Evolutionary conservation across 2,888 invertebrate species (phyloP).

Genomic region (Ctena decussata): DNA sequence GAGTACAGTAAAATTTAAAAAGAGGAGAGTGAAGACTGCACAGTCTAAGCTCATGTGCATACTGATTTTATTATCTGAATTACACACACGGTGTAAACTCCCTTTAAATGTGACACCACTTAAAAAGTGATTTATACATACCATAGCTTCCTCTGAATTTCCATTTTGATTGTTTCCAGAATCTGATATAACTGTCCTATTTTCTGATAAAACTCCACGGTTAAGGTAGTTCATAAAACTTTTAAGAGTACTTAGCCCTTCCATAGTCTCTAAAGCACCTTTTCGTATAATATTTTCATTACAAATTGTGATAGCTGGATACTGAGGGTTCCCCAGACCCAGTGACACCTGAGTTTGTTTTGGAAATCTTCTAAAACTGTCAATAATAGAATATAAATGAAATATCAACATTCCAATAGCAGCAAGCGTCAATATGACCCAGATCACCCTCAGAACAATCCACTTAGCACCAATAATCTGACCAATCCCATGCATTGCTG

Average conservation of each 20-base stretch:
- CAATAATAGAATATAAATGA: slow-evolving; percentile 18
- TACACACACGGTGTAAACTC: too few relatives aligned
- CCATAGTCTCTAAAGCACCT: not conserved
- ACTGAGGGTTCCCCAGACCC: slow-evolving; percentile 14
- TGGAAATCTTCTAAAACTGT: not conserved
- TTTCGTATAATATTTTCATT: slow-evolving; percentile 19
- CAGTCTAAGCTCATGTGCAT: too few relatives aligned
- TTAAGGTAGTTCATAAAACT: not conserved
- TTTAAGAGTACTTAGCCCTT: not conserved
- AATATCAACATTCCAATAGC: slow-evolving; percentile 2
- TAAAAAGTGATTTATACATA: too few relatives aligned
- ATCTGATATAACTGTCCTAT: too few relatives aligned
- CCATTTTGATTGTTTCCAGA: too few relatives aligned
- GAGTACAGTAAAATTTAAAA: too few relatives aligned
- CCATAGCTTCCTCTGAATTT: too few relatives aligned
- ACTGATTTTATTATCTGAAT: too few relatives aligned
- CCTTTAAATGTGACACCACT: too few relatives aligned
- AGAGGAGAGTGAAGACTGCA: too few relatives aligned
- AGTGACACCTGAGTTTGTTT: slow-evolving; percentile 23
- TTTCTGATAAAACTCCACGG: too few relatives aligned
- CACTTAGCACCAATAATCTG: slow-evolving; percentile 10
- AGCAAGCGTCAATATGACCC: not conserved
- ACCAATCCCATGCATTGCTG: slow-evolving; percentile 32
- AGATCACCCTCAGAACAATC: not conserved
- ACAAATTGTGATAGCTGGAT: slow-evolving; percentile 29